Evolutionary conservation across 2,113 vertebrate species (phyloP).

Genomic region (Xyliphius kryptos): DNA sequence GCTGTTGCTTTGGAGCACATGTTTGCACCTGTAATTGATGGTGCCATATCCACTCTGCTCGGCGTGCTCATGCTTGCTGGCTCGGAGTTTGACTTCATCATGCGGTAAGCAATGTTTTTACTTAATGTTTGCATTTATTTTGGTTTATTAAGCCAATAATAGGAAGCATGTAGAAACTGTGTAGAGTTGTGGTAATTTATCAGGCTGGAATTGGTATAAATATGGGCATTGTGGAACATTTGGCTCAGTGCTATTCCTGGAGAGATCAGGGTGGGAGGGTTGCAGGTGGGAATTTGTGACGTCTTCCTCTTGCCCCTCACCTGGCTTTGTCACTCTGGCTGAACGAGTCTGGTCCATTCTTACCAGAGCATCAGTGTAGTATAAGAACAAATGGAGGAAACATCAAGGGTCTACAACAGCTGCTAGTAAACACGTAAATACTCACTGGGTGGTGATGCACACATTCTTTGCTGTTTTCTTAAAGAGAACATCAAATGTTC

Average conservation of each 20-base stretch:
- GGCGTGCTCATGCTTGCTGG: conserved; percentile 96
- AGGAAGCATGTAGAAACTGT: no score
- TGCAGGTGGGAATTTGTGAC: no score
- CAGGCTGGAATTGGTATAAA: no score
- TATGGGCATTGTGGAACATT: no score
- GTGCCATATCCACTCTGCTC: conserved; percentile 91
- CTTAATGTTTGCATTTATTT: neutral
- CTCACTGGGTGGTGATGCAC: conserved; percentile 57
- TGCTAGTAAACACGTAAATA: conserved; percentile 71
- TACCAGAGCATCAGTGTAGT: conserved; percentile 34
- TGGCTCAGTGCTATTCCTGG: no score
- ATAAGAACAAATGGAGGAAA: conserved; percentile 69
- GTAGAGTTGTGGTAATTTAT: no score
- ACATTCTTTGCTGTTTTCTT: conserved; percentile 36
- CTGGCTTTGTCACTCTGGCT: conserved; percentile 63
- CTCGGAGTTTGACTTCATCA: conserved; percentile 97
- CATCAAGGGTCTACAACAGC: conserved; percentile 69
- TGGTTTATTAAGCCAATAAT: no score
- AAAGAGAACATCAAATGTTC: conserved; percentile 59
- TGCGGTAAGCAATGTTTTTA: conserved; percentile 90
- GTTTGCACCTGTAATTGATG: conserved; percentile 93
- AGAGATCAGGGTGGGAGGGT: no score
- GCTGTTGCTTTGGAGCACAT: conserved; percentile 89
- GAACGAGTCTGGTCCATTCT: conserved; percentile 3
- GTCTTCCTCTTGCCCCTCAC: conserved; percentile 19